Conservation (phyloP, 1,140 invertebrate species). For the Hyposmocoma kahamanoa region DNA sequence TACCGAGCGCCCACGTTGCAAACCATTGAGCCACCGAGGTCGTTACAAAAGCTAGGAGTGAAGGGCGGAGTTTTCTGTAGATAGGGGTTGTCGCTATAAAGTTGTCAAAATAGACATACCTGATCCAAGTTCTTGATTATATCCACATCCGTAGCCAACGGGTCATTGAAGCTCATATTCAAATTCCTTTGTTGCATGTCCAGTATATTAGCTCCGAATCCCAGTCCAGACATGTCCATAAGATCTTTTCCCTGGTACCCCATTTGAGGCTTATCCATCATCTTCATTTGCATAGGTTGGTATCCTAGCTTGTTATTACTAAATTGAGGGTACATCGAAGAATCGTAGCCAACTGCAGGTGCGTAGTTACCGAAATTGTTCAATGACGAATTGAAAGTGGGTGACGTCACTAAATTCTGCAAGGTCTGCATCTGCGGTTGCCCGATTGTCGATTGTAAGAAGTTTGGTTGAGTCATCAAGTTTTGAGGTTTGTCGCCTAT, state of each 20-base stretch:
- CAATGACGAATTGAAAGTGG: conserved; percentile 38
- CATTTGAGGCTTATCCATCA: conserved; percentile 27
- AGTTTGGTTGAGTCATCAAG: conserved; percentile 20
- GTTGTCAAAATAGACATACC: conserved; percentile 13
- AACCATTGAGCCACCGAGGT: too few species aligned
- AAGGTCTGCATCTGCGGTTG: conserved; percentile 41
- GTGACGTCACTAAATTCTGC: conserved; percentile 44
- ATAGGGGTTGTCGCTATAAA: too few species aligned
- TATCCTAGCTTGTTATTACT: conserved; percentile 37
- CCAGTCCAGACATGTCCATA: conserved; percentile 23
- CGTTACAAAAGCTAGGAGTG: too few species aligned
- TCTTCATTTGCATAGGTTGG: conserved; percentile 36
- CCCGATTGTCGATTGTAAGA: conserved; percentile 33
- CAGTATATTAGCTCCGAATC: conserved; percentile 28
- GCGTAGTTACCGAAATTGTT: conserved; percentile 36
- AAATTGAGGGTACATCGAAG: conserved; percentile 60
- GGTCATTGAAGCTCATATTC: conserved; percentile 31
- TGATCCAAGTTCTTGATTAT: conserved; percentile 30
- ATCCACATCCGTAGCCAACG: conserved; percentile 17
- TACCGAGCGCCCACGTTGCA: too few species aligned
- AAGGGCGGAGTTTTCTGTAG: too few species aligned
- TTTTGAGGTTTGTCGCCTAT: conserved; percentile 28
- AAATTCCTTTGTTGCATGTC: conserved; percentile 35
- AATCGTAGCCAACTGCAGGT: conserved; percentile 41
- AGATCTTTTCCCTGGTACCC: conserved; percentile 31